Evolutionary conservation across 92 coral and sea anemone genomes (phyloP), one percentile per base, ranked within the genome.

Genomic region (Porites rus): DNA sequence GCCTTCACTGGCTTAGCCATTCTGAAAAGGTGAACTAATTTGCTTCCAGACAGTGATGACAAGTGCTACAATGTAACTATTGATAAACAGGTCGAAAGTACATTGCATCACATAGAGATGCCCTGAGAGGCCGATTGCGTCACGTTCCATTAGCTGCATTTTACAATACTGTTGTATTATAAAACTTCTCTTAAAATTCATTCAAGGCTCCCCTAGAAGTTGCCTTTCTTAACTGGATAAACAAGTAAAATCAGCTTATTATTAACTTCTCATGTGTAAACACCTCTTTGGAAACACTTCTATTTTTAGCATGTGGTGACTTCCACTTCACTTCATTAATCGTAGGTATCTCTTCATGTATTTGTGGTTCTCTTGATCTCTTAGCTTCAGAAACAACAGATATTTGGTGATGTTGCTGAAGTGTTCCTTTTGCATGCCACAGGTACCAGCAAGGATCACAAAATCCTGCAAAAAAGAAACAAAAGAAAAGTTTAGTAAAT

Each of bases 401-500:
- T 6, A 28, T 17, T 56, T 60, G 28, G 19, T 25, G 21, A 11
- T 77, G 81, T 31, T 62, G 81, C 62, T 31, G 61, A 20, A 77
- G 70, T 7, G 70, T 77, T 77, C 81, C 81, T 61, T 77, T 77
- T 21, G 81, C 24, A 77, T 77, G 81, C 81, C 81, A 77, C 12
- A 31, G 0, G 56, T 18, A 61, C 81, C 81, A 77, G 70, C 81
- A 77, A 17, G 69, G 28, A 38, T 77, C 70, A 77, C 81, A 77
- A 31, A 77, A 77, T 54, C 81, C 81, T 77, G 10, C 6, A 8
- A 77, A 6, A 61, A 1, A 62, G 58, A 19, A 60, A 19, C 10
- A 51, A 72, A 38, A 70, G 28, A 70, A 11, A 70, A 50, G 28
- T 9, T 58, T 18, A 61, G n/a, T n/a, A 64, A 64, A 64, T 64